A percentile compares a stretch with the other conserved stretches of the same genome.
phyloP scores from a whole-genome alignment of 2,797 vertebrate genomes.

The Sphaeramia orbicularis region DNA sequence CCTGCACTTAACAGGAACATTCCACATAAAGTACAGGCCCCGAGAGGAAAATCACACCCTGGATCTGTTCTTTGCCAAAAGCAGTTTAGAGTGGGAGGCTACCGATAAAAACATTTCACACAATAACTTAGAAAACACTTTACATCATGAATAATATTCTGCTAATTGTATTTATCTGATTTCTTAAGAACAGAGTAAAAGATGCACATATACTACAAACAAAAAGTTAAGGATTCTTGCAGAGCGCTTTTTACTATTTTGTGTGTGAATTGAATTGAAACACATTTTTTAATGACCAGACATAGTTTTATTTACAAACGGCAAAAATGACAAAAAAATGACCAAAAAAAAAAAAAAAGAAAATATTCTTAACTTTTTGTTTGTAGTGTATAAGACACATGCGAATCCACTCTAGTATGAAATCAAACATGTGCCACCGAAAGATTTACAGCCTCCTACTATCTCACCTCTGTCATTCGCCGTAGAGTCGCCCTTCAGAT shows the following conservation, averaged over 20 bases:
- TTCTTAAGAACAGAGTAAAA: conserved; percentile 31
- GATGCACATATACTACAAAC: no score
- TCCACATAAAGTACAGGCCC: conserved; percentile 29
- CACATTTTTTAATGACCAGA: no score
- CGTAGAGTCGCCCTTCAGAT: conserved; percentile 54
- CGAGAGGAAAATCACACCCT: conserved; percentile 38
- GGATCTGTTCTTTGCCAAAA: conserved; percentile 42
- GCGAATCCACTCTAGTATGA: conserved; percentile 47
- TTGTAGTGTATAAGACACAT: conserved; percentile 16
- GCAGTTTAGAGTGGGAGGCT: conserved; percentile 31
- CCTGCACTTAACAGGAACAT: conserved; percentile 40
- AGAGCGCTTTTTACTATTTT: no score
- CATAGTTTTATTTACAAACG: no score
- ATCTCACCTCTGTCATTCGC: conserved; percentile 75
- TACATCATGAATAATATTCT: conserved; percentile 34
- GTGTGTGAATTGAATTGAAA: no score
- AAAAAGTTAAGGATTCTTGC: no score
- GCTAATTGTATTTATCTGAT: conserved; percentile 17
- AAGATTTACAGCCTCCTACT: conserved; percentile 73
- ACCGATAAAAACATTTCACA: conserved; percentile 25
- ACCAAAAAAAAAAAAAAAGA: no score
- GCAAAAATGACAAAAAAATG: no score
- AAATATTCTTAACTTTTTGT: no score
- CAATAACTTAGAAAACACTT: conserved; percentile 29
- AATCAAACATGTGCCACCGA: conserved; percentile 53